Evolutionary conservation across 2,888 invertebrate species (phyloP).

Genomic region (Oxycera nigricornis): DNA sequence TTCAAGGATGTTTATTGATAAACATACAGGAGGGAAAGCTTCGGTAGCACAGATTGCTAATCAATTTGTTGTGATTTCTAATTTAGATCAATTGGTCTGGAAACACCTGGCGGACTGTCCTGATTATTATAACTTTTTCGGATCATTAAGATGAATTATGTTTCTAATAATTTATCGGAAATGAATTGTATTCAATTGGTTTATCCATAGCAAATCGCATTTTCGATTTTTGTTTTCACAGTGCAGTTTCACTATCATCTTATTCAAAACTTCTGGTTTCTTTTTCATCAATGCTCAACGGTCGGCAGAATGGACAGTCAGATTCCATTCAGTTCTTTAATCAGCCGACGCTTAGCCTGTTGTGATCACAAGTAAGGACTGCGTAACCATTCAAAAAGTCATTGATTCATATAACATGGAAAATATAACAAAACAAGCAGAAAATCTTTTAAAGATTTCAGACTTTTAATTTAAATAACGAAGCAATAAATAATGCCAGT

Average conservation of each 20-base stretch:
- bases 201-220: slow-evolving; percentile 48
- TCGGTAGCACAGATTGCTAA: no score
- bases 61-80: no score
- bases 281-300: background rate
- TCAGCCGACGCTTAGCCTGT: background rate
- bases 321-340: background rate
- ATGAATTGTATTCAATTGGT: slow-evolving; percentile 46
- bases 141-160: slow-evolving; percentile 5
- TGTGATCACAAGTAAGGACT: background rate
- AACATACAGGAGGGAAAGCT: no score
- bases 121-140: no score
- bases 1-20: background rate
- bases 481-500: slow-evolving; percentile 42
- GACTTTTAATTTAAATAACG: slow-evolving; percentile 42
- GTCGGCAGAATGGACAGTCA: background rate
- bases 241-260: slow-evolving; percentile 1
- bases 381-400: background rate
- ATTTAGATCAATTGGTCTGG: no score
- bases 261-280: background rate
- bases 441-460: slow-evolving; percentile 27
- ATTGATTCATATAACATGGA: slow-evolving; percentile 21
- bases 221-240: slow-evolving; percentile 35
- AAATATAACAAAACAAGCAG: slow-evolving; percentile 14
- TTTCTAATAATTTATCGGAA: slow-evolving; percentile 36
- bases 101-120: no score